Percentiles rank a stretch among this genome's conserved stretches.
These are phyloP conservation scores for Orientallactaga sibirica DNA, from an alignment of 2,797 vertebrate species.

Conservation along the genomic window DNA sequence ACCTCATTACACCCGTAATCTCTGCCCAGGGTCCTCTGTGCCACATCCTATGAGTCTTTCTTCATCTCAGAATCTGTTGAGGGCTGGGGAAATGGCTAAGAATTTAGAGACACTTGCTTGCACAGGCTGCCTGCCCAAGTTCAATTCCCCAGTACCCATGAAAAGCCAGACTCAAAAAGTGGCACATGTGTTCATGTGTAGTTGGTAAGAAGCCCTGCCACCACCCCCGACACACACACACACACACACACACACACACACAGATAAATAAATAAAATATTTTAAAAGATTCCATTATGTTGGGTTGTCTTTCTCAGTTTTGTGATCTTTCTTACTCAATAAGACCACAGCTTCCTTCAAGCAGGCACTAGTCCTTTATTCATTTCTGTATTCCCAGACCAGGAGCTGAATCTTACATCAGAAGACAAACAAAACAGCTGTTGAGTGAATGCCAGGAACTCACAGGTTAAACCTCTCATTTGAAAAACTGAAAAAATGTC, in stretches of 20 bases:
- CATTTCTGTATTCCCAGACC: background rate
- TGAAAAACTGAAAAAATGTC: background rate
- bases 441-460: background rate
- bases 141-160: too few species aligned
- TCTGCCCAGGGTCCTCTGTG: background rate
- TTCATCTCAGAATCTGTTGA: background rate
- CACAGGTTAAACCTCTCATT: background rate
- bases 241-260: too few species aligned
- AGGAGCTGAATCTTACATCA: background rate
- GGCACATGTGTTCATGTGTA: too few species aligned
- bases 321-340: background rate
- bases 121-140: too few species aligned
- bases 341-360: background rate
- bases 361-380: background rate
- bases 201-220: too few species aligned
- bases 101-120: too few species aligned
- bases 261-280: too few species aligned
- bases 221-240: too few species aligned
- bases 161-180: too few species aligned
- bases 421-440: background rate
- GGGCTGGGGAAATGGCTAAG: too few species aligned
- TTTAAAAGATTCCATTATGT: too few species aligned
- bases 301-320: background rate
- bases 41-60: accelerated
- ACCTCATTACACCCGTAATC: background rate